These are phyloP conservation scores for Chrysaora quinquecirrha DNA, from an alignment of 30 jellyfish, hydroid and myxozoan genomes.

Conservation along the genomic window DNA sequence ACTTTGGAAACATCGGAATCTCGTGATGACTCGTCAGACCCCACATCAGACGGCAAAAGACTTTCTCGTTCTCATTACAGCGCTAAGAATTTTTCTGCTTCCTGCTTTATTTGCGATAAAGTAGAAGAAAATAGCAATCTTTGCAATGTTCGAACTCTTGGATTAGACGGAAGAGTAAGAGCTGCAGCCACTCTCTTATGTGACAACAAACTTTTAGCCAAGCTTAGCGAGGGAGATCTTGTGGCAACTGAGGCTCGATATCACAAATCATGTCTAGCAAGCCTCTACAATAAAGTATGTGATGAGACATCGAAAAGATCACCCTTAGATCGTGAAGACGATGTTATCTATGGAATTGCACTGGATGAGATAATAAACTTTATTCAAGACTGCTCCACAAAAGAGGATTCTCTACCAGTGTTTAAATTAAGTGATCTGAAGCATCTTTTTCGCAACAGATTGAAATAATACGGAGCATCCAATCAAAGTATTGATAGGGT, in stretches of 20 bases:
- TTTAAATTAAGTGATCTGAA: neutral
- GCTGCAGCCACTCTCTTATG: neutral
- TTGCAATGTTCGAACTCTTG: constrained; percentile 22
- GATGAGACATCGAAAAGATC: neutral
- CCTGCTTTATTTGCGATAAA: constrained; percentile 22
- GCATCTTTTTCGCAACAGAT: neutral
- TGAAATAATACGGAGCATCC: neutral
- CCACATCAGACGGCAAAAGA: neutral
- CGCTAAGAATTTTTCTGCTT: neutral
- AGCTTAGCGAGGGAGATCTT: constrained; percentile 21
- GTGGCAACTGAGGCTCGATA: constrained; percentile 18
- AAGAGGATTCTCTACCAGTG: neutral
- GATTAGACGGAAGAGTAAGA: constrained; percentile 17
- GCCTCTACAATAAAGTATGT: neutral
- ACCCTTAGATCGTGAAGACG: neutral
- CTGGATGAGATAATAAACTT: neutral
- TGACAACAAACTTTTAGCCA: neutral
- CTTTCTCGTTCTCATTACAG: neutral
- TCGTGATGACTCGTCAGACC: neutral
- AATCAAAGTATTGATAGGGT: neutral
- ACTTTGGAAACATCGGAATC: neutral
- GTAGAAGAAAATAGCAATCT: constrained; percentile 32
- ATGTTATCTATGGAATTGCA: constrained; percentile 14
- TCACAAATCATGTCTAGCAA: neutral
- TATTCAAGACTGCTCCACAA: neutral